Percentiles rank a stretch among this genome's conserved stretches.
Evolutionary conservation across 2,888 invertebrate species (phyloP).

Genomic region (Diarsia dahlii): DNA sequence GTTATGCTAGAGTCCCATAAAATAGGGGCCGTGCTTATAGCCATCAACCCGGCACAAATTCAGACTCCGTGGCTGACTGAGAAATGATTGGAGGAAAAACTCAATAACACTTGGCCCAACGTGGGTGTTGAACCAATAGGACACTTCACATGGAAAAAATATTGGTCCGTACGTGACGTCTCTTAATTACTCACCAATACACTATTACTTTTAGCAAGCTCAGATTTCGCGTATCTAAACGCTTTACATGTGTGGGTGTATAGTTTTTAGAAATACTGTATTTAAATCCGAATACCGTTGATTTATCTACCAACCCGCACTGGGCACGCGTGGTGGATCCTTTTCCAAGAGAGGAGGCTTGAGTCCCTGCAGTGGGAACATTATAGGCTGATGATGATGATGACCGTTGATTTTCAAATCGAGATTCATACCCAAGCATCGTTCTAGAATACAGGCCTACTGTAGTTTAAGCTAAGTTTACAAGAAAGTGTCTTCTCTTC

Average conservation of each 20-base stretch:
- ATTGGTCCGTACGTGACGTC: neutral
- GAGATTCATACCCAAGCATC: neutral
- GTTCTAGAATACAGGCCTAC: slow-evolving; percentile 6
- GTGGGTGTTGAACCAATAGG: too few relatives aligned
- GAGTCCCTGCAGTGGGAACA: too few relatives aligned
- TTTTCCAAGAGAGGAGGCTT: too few relatives aligned
- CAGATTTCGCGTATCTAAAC: neutral
- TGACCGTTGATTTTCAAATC: neutral
- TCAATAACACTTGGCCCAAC: too few relatives aligned
- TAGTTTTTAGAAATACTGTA: neutral
- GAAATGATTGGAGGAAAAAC: too few relatives aligned
- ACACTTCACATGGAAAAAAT: neutral
- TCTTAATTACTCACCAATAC: neutral
- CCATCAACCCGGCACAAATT: too few relatives aligned
- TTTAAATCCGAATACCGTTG: neutral
- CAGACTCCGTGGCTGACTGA: too few relatives aligned
- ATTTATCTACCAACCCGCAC: too few relatives aligned
- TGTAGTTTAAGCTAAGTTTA: slow-evolving; percentile 65
- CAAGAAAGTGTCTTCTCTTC: slow-evolving; percentile 85
- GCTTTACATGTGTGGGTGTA: neutral
- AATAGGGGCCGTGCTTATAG: too few relatives aligned
- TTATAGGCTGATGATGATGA: too few relatives aligned
- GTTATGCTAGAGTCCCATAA: too few relatives aligned
- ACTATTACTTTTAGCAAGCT: neutral
- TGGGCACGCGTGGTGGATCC: too few relatives aligned